Evolutionary conservation across 2,888 invertebrate species (phyloP).

Genomic region (Coelopa pilipes): DNA sequence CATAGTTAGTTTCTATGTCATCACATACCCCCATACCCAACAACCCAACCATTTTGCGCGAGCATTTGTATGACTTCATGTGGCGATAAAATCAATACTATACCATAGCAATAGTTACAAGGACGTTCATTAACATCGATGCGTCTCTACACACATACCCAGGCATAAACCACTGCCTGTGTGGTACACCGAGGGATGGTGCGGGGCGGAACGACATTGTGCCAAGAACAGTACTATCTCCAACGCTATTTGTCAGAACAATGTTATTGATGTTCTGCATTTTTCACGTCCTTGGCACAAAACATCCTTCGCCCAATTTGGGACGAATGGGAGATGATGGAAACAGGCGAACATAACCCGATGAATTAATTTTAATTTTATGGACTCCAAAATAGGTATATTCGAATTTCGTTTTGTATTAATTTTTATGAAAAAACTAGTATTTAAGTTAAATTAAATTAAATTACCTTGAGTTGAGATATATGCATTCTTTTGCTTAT

Average conservation of each 20-base stretch:
- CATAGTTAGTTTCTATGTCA: background rate
- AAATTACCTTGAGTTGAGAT: constrained; percentile 94
- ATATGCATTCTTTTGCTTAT: constrained; percentile 96
- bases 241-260: constrained; percentile 7
- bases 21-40: background rate
- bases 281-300: constrained; percentile 20
- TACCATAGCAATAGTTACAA: constrained; percentile 37
- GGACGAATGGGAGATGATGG: background rate
- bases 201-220: background rate
- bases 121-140: constrained; percentile 43
- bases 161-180: background rate
- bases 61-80: constrained; percentile 41
- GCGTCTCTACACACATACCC: constrained; percentile 5
- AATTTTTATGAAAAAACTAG: too few relatives aligned
- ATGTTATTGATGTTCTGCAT: constrained; percentile 22
- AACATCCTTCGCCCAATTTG: background rate
- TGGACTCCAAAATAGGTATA: too few relatives aligned
- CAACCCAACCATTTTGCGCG: background rate
- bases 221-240: background rate
- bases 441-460: constrained; percentile 35
- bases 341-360: background rate
- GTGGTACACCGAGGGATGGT: background rate
- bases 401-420: too few relatives aligned
- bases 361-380: background rate
- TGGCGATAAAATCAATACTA: constrained; percentile 23